A percentile compares a stretch with the other conserved stretches of the same genome.
These are phyloP conservation scores for Campoletis raptor DNA, from an alignment of 2,888 invertebrate genomes.

Conservation along the genomic window DNA sequence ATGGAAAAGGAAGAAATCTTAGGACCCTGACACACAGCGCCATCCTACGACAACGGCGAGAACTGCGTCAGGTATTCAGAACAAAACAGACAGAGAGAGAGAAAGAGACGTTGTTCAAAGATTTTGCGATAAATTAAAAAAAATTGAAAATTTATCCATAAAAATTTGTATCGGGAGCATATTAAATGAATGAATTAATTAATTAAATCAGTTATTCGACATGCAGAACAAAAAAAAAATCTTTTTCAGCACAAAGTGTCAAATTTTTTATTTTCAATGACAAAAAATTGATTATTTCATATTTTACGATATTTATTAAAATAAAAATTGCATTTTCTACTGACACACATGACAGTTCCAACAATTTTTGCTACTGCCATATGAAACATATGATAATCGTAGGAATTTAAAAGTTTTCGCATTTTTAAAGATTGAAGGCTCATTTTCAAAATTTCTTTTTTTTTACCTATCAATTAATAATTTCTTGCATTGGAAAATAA, in stretches of 20 bases:
- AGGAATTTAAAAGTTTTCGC: background rate
- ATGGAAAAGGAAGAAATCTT: conserved; percentile 3
- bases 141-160: background rate
- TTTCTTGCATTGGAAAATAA: background rate
- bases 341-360: background rate
- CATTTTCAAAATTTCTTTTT: background rate
- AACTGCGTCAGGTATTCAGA: conserved; percentile 78
- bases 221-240: background rate
- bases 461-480: too few relatives aligned
- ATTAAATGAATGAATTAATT: background rate
- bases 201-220: background rate
- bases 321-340: background rate
- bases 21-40: conserved; percentile 59
- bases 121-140: background rate
- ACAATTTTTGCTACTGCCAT: background rate
- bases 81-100: conserved; percentile 74
- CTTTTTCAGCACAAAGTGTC: too few relatives aligned
- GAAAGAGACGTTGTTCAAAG: background rate
- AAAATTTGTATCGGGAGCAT: background rate
- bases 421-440: background rate
- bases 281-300: background rate
- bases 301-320: background rate
- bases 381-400: background rate
- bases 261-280: background rate
- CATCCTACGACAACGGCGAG: conserved; percentile 65